These are phyloP conservation scores for Acanthurus leucopareius DNA, from an alignment of 2,797 vertebrate genomes.

Conservation along the genomic window DNA sequence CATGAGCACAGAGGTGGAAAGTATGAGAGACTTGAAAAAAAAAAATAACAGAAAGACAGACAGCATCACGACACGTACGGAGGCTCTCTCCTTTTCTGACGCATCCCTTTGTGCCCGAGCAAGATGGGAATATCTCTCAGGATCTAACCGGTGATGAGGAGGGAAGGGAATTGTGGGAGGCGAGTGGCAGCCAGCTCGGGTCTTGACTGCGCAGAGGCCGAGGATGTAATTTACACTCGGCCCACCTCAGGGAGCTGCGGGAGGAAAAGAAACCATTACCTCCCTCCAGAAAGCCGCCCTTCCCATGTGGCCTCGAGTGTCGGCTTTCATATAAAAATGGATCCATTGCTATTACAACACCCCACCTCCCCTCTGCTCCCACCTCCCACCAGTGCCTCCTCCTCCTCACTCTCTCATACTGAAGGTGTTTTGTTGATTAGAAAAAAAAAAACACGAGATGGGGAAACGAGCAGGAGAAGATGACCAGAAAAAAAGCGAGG, in stretches of 20 bases:
- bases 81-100: constrained; percentile 16
- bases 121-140: constrained; percentile 56
- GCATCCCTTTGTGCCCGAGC: constrained; percentile 29
- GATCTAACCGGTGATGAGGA: constrained; percentile 62
- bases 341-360: constrained; percentile 75
- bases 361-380: constrained; percentile 28
- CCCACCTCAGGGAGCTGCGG: constrained; percentile 75
- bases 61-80: constrained; percentile 17
- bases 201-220: constrained; percentile 66
- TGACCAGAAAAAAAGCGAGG: constrained; percentile 27
- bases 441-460: background rate
- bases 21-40: constrained; percentile 14
- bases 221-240: constrained; percentile 86
- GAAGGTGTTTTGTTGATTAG: constrained; percentile 61
- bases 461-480: constrained; percentile 42
- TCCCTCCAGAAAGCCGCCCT: constrained; percentile 68
- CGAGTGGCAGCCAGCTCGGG: constrained; percentile 40
- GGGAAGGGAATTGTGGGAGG: constrained; percentile 67
- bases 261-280: constrained; percentile 79
- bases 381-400: constrained; percentile 31
- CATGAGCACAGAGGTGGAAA: constrained; percentile 10
- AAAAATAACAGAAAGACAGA: background rate
- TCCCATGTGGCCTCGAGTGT: constrained; percentile 71
- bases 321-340: constrained; percentile 81
- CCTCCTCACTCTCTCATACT: constrained; percentile 28